Evolutionary conservation across 2,113 vertebrate genomes (phyloP).

Genomic region (Paradisaea rubra): DNA sequence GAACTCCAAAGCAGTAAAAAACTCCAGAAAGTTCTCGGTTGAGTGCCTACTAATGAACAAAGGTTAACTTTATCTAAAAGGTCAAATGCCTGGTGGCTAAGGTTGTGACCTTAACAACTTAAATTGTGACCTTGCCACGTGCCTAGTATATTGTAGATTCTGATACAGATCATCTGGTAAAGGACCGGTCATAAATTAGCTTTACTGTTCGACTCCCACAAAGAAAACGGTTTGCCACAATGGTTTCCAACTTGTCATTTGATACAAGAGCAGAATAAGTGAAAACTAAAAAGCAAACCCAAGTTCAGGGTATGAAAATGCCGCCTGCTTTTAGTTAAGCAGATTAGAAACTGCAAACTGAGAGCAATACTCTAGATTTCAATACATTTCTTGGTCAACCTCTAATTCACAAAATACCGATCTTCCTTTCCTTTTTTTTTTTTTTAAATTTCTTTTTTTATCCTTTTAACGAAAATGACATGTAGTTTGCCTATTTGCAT

Average conservation of each 20-base stretch:
- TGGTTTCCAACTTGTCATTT: conserved; percentile 72
- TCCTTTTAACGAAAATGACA: not conserved
- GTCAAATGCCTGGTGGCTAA: conserved; percentile 91
- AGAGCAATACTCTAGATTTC: conserved; percentile 48
- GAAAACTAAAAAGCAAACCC: conserved; percentile 56
- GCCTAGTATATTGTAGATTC: conserved; percentile 82
- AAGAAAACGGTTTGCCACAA: conserved; percentile 70
- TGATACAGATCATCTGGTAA: conserved; percentile 81
- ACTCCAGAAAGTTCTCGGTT: conserved; percentile 83
- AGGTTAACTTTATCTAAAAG: conserved; percentile 93
- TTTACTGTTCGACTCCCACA: conserved; percentile 71
- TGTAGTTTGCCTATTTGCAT: conserved; percentile 18
- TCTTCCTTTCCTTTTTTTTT: not conserved
- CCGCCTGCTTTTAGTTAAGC: conserved; percentile 41
- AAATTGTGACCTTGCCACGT: conserved; percentile 89
- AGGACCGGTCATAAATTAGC: conserved; percentile 81
- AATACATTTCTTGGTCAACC: conserved; percentile 50
- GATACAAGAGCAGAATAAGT: conserved; percentile 53
- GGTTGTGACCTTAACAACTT: conserved; percentile 87
- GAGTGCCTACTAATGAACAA: conserved; percentile 90
- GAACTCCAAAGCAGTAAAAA: conserved; percentile 76
- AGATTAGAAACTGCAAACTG: conserved; percentile 61
- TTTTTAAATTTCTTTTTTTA: not conserved
- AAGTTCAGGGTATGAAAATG: conserved; percentile 53
- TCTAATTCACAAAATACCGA: conserved; percentile 51